Evolutionary conservation across 2,888 invertebrate species (phyloP), one percentile per base, ranked within the genome.

Genomic region (Timema cristinae): DNA sequence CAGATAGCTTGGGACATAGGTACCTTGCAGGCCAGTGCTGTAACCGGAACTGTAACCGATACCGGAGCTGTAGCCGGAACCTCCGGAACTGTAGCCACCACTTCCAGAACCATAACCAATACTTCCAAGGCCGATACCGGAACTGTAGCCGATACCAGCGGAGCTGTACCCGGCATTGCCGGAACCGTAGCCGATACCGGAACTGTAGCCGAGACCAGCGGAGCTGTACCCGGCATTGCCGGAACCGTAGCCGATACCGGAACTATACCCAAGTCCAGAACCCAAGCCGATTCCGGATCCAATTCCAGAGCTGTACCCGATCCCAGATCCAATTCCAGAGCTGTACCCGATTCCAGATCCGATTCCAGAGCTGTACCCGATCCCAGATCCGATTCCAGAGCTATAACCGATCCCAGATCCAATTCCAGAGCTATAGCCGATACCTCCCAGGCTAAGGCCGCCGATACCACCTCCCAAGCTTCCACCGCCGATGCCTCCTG

Each of bases 281-380:
- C 63, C 2, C 7, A 16, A 63, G 8, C 63, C 47, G 63, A 63
- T 63, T 11, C 63, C 16, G 4, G 47, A 13, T 16, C 63, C 63
- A 13, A 63, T 63, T 63, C 63, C 63, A 47, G 63, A 63, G 32
- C 63, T 48, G 9, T 63, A 63, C 6, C 63, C 59, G 59, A 59
- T 59, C 11, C 63, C 63, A 11, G 11, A 10, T 7, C 63, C 63
- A 13, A 63, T 63, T 16, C 63, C 63, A 47, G 63, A 63, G 63
- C 47, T n/a, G 5, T 63, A 63, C 32, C 63, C 63, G 63, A 47
- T 47, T 2, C 63, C 63, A 59, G 32, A 13, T 59, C 59, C 9
- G n/a, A 59, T 15, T 8, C 63, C 63, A 47, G 9, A 10, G 63
- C 47, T 47, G 8, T 6, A 15, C 6, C 63, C 15, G 32, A 8